These are phyloP conservation scores for Platerodrilus igneus DNA, from an alignment of 2,888 invertebrate species.

Conservation along the genomic window DNA sequence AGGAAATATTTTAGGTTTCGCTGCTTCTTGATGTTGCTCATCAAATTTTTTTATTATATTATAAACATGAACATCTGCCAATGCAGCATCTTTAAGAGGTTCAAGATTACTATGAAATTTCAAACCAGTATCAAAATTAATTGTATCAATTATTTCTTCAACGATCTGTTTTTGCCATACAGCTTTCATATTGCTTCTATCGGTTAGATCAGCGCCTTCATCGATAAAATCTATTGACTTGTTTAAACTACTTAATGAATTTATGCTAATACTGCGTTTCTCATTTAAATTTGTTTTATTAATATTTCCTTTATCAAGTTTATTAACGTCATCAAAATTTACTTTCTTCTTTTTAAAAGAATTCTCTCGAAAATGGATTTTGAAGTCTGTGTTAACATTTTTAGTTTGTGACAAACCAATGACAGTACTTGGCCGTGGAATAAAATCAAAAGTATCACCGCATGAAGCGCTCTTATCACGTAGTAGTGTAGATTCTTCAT, in stretches of 20 bases:
- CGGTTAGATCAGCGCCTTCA: conserved; percentile 44
- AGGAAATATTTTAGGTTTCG: conserved; percentile 39
- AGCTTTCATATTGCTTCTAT: conserved; percentile 44
- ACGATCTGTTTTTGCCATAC: conserved; percentile 40
- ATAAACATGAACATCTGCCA: conserved; percentile 44
- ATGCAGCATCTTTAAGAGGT: conserved; percentile 28
- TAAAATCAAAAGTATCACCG: conserved; percentile 67
- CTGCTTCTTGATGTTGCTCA: conserved; percentile 28
- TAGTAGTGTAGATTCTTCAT: conserved; percentile 52
- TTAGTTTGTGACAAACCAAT: conserved; percentile 37
- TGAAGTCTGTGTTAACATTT: conserved; percentile 30
- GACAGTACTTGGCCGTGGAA: conserved; percentile 64
- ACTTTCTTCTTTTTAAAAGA: conserved; percentile 39
- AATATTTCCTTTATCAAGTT: not conserved
- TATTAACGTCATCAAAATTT: conserved; percentile 38
- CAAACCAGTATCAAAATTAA: conserved; percentile 17
- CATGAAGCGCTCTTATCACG: conserved; percentile 77
- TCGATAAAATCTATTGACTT: conserved; percentile 46
- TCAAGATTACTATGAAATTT: conserved; percentile 5
- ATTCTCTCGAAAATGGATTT: conserved; percentile 41
- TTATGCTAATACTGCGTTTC: conserved; percentile 44
- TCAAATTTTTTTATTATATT: conserved; percentile 46
- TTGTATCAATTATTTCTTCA: conserved; percentile 33
- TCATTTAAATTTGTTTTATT: conserved; percentile 35
- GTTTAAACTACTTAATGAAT: conserved; percentile 43